Conservation (phyloP, 2,113 vertebrate species). For the Channa argus region DNA sequence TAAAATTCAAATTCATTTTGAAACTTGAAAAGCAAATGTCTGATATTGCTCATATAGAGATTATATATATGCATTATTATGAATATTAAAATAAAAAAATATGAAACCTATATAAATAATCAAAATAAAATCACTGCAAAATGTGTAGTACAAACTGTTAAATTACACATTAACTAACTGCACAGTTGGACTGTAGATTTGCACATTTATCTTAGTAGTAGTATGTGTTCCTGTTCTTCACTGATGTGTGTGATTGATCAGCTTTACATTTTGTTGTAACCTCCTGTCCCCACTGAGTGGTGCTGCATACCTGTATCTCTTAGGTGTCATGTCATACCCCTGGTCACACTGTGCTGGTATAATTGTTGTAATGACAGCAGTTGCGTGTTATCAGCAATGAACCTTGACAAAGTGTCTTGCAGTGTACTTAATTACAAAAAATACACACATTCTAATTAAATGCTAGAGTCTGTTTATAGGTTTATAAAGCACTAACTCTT, state of each 20-base stretch:
- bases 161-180: neutral
- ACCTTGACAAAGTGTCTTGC: neutral
- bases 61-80: neutral
- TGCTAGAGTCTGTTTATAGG: neutral
- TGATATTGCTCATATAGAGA: too few relatives aligned
- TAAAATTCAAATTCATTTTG: too few relatives aligned
- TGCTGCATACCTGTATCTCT: neutral
- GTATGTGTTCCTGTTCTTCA: too few relatives aligned
- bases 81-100: neutral
- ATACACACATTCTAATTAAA: neutral
- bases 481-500: neutral
- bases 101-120: neutral
- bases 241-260: neutral
- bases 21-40: too few relatives aligned
- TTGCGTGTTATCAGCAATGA: too few relatives aligned
- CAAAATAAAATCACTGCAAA: neutral
- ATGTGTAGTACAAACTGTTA: neutral
- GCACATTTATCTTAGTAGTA: neutral
- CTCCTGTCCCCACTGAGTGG: slow-evolving; percentile 14
- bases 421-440: neutral
- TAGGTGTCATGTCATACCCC: neutral
- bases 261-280: slow-evolving; percentile 6
- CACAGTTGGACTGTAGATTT: neutral
- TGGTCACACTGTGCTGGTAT: neutral
- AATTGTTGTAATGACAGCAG: too few relatives aligned